Base-by-base conservation (phyloP, 1,140 invertebrate species). In the Pantala flavescens region DNA sequence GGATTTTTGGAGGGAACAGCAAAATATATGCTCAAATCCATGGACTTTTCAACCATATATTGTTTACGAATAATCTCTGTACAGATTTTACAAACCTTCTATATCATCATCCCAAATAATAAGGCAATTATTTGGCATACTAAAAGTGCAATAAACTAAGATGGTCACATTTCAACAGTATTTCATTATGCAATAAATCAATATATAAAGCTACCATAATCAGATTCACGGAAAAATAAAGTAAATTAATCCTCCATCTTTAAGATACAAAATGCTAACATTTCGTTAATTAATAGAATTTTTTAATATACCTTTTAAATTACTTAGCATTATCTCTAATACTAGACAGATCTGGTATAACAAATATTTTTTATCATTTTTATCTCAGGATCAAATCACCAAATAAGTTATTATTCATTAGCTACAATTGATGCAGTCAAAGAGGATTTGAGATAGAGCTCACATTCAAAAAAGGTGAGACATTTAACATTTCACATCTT, bases 321-420 rank as follows among this genome's bases (percentile, higher is more conserved):
- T 63, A 63, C 49, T 63, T 63, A 63, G 49, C 49, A 63, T 63
- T 19, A 21, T 19, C 49, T 63, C 49, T 63, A 63, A 3, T 63
- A 63, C 49, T 63, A 63, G 49, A 63, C 49, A 36, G 28, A 63
- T 63, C 49, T 63, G 49, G 49, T 63, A 63, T 63, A 63, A 63
- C 49, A 63, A 63, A 63, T 21, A 63, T 63, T 63, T 63, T 63
- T 63, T 36, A 9, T 63, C n/a, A 63, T 16, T 63, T 63, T 63
- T 21, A 63, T 63, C 49, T 19, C n/a, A 63, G 16, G 49, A 63
- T 63, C 49, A 63, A 63, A 63, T 63, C 14, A 63, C 49, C 49
- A 3, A 63, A 16, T 19, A 63, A 21, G 14, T 63, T 21, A 63
- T 63, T 19, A 63, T 63, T 63, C 49, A 63, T 19, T 63, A 63